Conservation (phyloP, 2,797 vertebrate species). For the Acrossocheilus fasciatus region DNA sequence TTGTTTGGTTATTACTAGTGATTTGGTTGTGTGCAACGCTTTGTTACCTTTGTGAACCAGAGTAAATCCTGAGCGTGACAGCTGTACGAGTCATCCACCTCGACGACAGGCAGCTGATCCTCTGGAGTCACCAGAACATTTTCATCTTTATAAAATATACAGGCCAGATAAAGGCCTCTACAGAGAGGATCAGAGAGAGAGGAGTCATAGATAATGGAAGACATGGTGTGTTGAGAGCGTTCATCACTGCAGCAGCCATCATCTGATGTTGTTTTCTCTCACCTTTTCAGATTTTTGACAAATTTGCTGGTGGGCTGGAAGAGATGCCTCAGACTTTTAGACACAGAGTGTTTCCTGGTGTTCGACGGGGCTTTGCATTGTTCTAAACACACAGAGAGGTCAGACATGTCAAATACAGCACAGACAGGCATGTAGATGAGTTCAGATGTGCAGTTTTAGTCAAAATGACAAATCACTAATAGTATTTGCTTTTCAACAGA, state of each 20-base stretch:
- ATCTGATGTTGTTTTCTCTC: slow-evolving; percentile 36
- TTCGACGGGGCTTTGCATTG: slow-evolving; percentile 86
- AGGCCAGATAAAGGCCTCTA: slow-evolving; percentile 88
- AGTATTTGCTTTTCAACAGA: neutral
- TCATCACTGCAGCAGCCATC: neutral
- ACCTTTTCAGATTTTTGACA: slow-evolving; percentile 91
- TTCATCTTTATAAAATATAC: slow-evolving; percentile 90
- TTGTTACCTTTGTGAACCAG: slow-evolving; percentile 90
- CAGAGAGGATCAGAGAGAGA: slow-evolving; percentile 34
- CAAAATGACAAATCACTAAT: neutral
- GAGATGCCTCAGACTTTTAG: slow-evolving; percentile 92
- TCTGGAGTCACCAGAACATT: slow-evolving; percentile 90
- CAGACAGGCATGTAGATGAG: neutral
- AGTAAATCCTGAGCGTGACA: slow-evolving; percentile 91
- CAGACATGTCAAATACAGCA: neutral
- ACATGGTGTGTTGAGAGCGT: neutral
- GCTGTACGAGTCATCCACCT: slow-evolving; percentile 90
- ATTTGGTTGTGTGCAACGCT: neutral
- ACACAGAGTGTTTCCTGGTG: slow-evolving; percentile 90
- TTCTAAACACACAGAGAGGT: slow-evolving; percentile 70
- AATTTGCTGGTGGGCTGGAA: slow-evolving; percentile 92
- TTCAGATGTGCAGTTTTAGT: neutral
- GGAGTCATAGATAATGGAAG: neutral
- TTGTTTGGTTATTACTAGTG: neutral
- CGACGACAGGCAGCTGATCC: slow-evolving; percentile 91